Base-by-base conservation (phyloP, 2,113 vertebrate species). In the Oreochromis niloticus region DNA sequence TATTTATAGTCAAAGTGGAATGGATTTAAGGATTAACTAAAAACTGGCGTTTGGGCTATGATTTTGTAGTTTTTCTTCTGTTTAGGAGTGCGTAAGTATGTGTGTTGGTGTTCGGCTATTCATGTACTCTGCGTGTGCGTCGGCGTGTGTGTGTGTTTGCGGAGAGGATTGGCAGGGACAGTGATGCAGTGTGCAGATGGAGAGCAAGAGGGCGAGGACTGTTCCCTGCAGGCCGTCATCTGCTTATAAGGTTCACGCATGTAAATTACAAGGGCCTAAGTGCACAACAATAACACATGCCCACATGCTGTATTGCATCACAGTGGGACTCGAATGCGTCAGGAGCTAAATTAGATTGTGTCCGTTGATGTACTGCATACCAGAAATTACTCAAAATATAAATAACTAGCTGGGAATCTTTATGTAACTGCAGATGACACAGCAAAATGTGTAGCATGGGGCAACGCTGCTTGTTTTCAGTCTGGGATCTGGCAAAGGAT, bases 181-280 rank as follows among this genome's bases (percentile, higher is more conserved):
- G 89, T 56, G 85, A 89, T 78, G 85, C 75, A 27, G 87, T 91
- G 92, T 93, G 86, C 96, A 96, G 96, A 96, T 96, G 96, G 96
- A 93, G 82, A 87, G 83, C 87, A 75, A 87, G 87, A 88, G 91
- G 92, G 92, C 88, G 90, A 96, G 93, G 91, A 96, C 94, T 93
- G 80, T 91, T 95, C 94, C 89, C 96, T 92, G 95, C 93, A 87
- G 96, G 94, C 91, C 32, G 78, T 90, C 52, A 86, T 94, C 91
- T 91, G 89, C 90, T 87, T 85, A 52, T 82, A 41, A 82, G 78
- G 75, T 46, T 83, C 85, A 88, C 87, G 66, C 52, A 52, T 84
- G 59, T 89, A 80, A 81, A 86, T 82, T 39, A 85, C 68, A 84
- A 87, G 50, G 79, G 41, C 61, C 71, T 66, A 55, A 82, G 55